phyloP scores from a whole-genome alignment of 1,140 invertebrate species.

The Hestina assimilis region DNA sequence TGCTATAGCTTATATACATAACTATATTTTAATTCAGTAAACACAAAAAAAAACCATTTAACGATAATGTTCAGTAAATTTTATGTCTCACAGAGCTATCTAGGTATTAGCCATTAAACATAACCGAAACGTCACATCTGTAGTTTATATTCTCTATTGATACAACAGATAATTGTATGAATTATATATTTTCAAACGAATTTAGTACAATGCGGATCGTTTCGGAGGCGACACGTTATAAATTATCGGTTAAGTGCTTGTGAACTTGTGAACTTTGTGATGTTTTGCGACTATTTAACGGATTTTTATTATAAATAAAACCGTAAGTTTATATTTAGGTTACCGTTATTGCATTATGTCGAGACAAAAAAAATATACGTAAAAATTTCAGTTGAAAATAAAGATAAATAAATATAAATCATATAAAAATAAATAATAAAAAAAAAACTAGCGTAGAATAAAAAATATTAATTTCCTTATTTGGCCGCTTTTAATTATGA shows the following conservation, averaged over 20 bases:
- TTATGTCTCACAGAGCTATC: conserved; percentile 4
- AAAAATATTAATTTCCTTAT: no score
- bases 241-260: background rate
- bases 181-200: conserved; percentile 37
- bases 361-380: background rate
- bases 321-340: background rate
- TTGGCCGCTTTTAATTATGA: no score
- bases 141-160: conserved; percentile 24
- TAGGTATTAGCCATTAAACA: conserved; percentile 9
- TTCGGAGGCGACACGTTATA: conserved; percentile 18
- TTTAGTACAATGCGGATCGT: conserved; percentile 33
- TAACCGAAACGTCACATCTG: background rate
- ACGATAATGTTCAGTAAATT: no score
- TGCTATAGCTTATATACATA: no score
- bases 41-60: no score
- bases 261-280: conserved; percentile 14
- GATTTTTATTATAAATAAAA: conserved; percentile 1
- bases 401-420: no score
- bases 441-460: no score
- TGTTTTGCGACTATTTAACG: background rate
- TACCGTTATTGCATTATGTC: conserved; percentile 3
- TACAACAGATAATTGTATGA: conserved; percentile 29
- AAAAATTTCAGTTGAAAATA: no score
- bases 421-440: no score
- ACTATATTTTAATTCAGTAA: no score